These are phyloP conservation scores for Sphaerophoria taeniata DNA, from an alignment of 2,888 invertebrate species.

Conservation along the genomic window DNA sequence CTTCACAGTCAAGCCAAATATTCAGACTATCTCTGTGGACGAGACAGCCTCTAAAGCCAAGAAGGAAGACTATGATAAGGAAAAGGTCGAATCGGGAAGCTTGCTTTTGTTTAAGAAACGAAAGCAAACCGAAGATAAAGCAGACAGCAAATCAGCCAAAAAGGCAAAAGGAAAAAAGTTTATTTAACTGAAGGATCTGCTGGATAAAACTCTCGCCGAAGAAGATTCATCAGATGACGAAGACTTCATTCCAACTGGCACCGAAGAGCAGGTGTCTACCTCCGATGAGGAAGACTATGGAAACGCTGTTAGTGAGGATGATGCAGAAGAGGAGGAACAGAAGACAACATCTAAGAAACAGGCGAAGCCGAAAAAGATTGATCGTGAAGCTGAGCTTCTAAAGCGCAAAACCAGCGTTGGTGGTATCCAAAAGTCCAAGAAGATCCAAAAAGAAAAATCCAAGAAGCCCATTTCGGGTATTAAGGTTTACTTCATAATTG, in stretches of 20 bases:
- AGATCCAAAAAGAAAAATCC: slow-evolving; percentile 72
- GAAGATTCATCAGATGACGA: slow-evolving; percentile 80
- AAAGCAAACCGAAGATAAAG: slow-evolving; percentile 23
- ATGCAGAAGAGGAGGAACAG: slow-evolving; percentile 45
- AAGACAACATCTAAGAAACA: slow-evolving; percentile 56
- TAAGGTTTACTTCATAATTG: too few species aligned
- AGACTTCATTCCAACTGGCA: slow-evolving; percentile 76
- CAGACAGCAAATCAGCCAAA: slow-evolving; percentile 54
- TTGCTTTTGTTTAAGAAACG: slow-evolving; percentile 64
- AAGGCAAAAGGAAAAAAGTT: slow-evolving; percentile 61
- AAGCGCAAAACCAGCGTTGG: slow-evolving; percentile 79
- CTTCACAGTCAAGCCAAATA: slow-evolving; percentile 76
- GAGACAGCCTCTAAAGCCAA: neutral
- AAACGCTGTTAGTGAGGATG: slow-evolving; percentile 6
- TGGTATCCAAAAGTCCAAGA: slow-evolving; percentile 77
- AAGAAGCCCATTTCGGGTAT: slow-evolving; percentile 51
- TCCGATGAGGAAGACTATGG: slow-evolving; percentile 56
- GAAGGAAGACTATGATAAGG: slow-evolving; percentile 4
- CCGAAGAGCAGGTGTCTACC: slow-evolving; percentile 25
- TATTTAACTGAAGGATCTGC: slow-evolving; percentile 77
- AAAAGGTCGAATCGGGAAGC: slow-evolving; percentile 34
- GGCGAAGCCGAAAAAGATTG: slow-evolving; percentile 71
- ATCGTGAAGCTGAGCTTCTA: slow-evolving; percentile 77
- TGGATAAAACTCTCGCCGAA: slow-evolving; percentile 79
- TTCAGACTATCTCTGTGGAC: slow-evolving; percentile 59